These are phyloP conservation scores for Actinopyga echinites DNA, from an alignment of 53 echinoderm and acorn worm species.

Conservation along the genomic window DNA sequence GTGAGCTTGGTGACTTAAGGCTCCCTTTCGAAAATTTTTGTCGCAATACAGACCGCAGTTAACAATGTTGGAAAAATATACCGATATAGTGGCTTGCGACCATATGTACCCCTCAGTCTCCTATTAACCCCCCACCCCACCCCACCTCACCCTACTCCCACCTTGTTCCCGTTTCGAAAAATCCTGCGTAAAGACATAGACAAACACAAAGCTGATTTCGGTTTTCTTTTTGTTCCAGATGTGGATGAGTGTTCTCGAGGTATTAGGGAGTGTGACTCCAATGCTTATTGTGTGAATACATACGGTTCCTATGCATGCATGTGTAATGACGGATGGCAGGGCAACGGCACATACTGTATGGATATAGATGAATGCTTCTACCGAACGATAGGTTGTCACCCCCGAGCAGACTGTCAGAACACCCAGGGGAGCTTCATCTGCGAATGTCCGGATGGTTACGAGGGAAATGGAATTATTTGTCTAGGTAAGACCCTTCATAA, in stretches of 20 bases:
- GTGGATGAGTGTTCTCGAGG: constrained; percentile 71
- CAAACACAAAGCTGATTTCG: too few relatives aligned
- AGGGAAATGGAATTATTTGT: constrained; percentile 50
- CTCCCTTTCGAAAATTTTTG: too few relatives aligned
- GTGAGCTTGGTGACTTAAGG: too few relatives aligned
- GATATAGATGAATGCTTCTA: constrained; percentile 75
- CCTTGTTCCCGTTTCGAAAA: too few relatives aligned
- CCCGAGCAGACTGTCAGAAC: constrained; percentile 52
- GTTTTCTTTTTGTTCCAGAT: constrained; percentile 40
- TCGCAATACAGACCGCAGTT: too few relatives aligned
- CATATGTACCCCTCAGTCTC: too few relatives aligned
- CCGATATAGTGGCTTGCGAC: too few relatives aligned
- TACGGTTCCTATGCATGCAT: constrained; percentile 63
- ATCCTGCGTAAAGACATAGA: too few relatives aligned
- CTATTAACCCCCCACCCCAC: too few relatives aligned
- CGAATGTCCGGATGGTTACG: constrained; percentile 49
- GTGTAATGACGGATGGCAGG: constrained; percentile 68
- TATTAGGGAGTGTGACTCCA: constrained; percentile 55
- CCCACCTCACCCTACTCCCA: too few relatives aligned
- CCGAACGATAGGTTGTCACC: constrained; percentile 28
- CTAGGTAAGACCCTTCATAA: constrained; percentile 44
- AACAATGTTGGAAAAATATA: too few relatives aligned
- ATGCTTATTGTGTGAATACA: constrained; percentile 67
- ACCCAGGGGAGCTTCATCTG: constrained; percentile 55
- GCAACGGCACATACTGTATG: constrained; percentile 46